Percentiles rank a stretch among this genome's conserved stretches.
These are phyloP conservation scores for Galeopterus variegatus DNA, from an alignment of 2,113 vertebrate species.

Conservation along the genomic window DNA sequence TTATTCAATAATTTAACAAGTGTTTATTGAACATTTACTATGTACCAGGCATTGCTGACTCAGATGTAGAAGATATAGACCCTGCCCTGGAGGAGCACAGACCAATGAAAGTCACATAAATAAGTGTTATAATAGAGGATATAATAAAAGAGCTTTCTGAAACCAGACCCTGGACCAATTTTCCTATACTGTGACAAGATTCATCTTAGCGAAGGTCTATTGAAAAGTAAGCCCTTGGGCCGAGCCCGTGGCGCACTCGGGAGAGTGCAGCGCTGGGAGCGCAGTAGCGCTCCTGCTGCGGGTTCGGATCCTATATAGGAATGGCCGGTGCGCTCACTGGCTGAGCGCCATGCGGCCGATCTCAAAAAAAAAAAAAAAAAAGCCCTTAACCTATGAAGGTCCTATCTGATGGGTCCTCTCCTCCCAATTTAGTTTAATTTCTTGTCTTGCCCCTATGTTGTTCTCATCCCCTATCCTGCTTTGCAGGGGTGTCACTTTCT, in stretches of 20 bases:
- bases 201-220: background rate
- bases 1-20: background rate
- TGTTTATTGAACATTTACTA: background rate
- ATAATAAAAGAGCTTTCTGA: background rate
- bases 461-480: background rate
- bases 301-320: too few species aligned
- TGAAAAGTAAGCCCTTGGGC: slow-evolving; percentile 32
- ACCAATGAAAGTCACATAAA: background rate
- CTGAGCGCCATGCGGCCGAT: too few species aligned
- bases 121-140: background rate
- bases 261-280: too few species aligned
- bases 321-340: too few species aligned
- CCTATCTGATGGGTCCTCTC: background rate
- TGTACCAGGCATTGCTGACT: background rate
- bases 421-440: background rate
- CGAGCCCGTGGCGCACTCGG: too few species aligned
- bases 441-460: background rate
- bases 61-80: background rate
- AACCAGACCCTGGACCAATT: background rate
- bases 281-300: too few species aligned
- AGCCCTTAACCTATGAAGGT: background rate
- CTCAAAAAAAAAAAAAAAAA: too few species aligned
- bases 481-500: background rate
- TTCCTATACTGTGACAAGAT: background rate
- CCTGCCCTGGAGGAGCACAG: background rate